These are phyloP conservation scores for Heterodera filipjevi DNA, from an alignment of 2,888 invertebrate species.

Conservation along the genomic window DNA sequence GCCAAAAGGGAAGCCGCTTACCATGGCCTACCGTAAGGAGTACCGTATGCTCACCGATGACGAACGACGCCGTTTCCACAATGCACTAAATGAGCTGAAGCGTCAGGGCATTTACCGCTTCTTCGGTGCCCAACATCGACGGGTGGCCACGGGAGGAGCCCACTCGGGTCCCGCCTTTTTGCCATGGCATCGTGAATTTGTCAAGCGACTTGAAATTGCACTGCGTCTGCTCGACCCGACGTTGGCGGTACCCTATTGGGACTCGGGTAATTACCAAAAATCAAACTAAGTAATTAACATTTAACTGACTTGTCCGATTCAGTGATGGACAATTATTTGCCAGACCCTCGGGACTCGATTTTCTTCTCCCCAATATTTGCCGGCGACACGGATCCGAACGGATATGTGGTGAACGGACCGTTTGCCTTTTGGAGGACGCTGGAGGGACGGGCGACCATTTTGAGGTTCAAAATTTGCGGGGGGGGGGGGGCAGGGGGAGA, in stretches of 20 bases:
- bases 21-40: slow-evolving; percentile 60
- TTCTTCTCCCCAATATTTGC: slow-evolving; percentile 62
- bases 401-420: slow-evolving; percentile 55
- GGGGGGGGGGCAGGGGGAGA: too few relatives aligned
- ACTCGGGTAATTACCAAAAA: slow-evolving; percentile 40
- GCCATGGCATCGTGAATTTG: slow-evolving; percentile 58
- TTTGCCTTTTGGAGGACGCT: slow-evolving; percentile 64
- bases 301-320: slow-evolving; percentile 51
- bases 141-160: slow-evolving; percentile 45
- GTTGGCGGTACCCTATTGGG: slow-evolving; percentile 67
- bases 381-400: slow-evolving; percentile 59
- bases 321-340: slow-evolving; percentile 65
- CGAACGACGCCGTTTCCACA: slow-evolving; percentile 61
- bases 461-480: slow-evolving; percentile 47
- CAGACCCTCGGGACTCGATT: slow-evolving; percentile 65
- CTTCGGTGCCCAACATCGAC: slow-evolving; percentile 54
- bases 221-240: slow-evolving; percentile 64
- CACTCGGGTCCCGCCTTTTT: slow-evolving; percentile 64
- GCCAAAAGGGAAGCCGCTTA: slow-evolving; percentile 52
- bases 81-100: slow-evolving; percentile 59
- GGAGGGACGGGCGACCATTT: slow-evolving; percentile 60
- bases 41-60: slow-evolving; percentile 64
- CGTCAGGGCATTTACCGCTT: slow-evolving; percentile 62
- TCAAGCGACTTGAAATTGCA: slow-evolving; percentile 56
- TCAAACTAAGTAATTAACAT: slow-evolving; percentile 33